Evolutionary conservation across 2,797 vertebrate genomes (phyloP), one percentile per base, ranked within the genome.

Genomic region (Brotula barbata): DNA sequence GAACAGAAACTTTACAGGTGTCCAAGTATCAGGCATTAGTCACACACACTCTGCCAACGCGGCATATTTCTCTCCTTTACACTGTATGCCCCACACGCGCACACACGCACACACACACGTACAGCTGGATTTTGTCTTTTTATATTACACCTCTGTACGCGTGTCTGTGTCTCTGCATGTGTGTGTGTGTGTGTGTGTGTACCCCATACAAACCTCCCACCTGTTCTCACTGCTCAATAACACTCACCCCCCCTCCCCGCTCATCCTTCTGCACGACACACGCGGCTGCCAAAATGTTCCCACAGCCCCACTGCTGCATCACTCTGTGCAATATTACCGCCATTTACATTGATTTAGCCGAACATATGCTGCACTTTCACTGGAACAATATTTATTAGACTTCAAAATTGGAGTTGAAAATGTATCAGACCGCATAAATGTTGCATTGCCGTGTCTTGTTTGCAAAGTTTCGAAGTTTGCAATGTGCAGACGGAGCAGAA

Each of bases 51-150:
- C 73, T 56, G 66, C 61, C 72, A 72, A 49, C 49, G 64, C 53
- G 43, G 69, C 68, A 84, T 81, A 73, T 62, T 84, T 85, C 66
- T 77, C 82, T 83, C 71, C 75, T 88, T 85, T 70, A 69, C 86
- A 83, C 84, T 66, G 40, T 64, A 52, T 66, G 68, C 49, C 58
- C 17, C 13, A 2, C 17, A 58, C 58, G 63, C 73, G 69, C 73
- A 64, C 23, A 19, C 31, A 51, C 47, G 43, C 44, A 44, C 58
- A 65, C 12, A 46, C 64, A 77, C 44, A 66, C 66, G 58, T 68
- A 75, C 51, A 68, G 40, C 15, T 33, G 20, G 19, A 63, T 48
- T 43, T 25, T 45, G 58, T 56, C 72, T 71, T 44, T 58, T 22
- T 23, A 45, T 28, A 1, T 49, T n/a, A 66, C 64, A 77, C 48